Percentiles rank a stretch among this genome's conserved stretches.
Conservation (phyloP, 92 coral and sea anemone genomes). For the Zoanthus sociatus region DNA sequence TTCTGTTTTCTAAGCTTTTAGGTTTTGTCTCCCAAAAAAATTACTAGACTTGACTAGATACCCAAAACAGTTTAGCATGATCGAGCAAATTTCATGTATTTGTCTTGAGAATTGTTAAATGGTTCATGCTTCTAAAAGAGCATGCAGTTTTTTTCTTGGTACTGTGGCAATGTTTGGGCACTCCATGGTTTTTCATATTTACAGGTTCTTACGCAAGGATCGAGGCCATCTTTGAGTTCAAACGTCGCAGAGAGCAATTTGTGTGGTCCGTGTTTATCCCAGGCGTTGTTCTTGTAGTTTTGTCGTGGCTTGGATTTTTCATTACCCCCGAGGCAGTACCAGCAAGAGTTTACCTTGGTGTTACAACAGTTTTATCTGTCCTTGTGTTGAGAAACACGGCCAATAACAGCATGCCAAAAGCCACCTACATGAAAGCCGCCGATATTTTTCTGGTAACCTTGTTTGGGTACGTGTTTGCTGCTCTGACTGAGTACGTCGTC, state of each 20-base stretch:
- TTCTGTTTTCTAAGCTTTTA: too few species aligned
- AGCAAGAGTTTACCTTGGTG: neutral
- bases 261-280: conserved; percentile 18
- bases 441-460: neutral
- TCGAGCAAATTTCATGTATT: neutral
- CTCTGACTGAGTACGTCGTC: neutral
- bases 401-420: conserved; percentile 26
- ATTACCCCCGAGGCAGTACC: neutral
- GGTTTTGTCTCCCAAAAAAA: too few species aligned
- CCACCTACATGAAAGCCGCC: conserved; percentile 2
- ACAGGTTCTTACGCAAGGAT: conserved; percentile 17
- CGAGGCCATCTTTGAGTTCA: neutral
- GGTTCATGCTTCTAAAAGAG: neutral
- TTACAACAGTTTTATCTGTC: neutral
- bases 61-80: neutral
- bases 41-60: too few species aligned
- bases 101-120: neutral
- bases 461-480: neutral
- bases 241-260: conserved; percentile 11
- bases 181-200: neutral
- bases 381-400: neutral
- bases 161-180: neutral
- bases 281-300: neutral
- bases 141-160: neutral
- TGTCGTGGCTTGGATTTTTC: conserved; percentile 12